A percentile compares a stretch with the other conserved stretches of the same genome.
Evolutionary conservation across 2,888 invertebrate species (phyloP).

Genomic region (Rhagonycha fulva): DNA sequence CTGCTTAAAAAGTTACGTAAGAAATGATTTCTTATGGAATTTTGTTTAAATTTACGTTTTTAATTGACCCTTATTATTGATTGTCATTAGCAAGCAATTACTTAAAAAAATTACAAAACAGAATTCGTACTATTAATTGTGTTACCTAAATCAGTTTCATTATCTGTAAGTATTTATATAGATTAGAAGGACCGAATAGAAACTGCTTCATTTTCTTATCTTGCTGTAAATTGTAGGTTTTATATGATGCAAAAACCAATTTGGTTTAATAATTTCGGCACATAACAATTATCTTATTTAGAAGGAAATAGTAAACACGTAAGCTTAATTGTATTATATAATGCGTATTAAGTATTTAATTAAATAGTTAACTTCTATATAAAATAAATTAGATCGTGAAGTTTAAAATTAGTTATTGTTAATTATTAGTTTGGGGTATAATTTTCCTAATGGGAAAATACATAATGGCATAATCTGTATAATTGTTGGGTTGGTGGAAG

Average conservation of each 20-base stretch:
- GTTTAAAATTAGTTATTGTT: not conserved
- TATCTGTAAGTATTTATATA: not conserved
- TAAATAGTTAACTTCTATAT: not conserved
- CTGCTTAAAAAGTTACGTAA: not conserved
- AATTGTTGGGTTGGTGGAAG: not conserved
- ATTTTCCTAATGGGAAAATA: not conserved
- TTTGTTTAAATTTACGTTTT: not conserved
- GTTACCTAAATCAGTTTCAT: not conserved
- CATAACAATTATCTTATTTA: not conserved
- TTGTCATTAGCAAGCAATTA: not conserved
- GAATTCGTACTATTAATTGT: not conserved
- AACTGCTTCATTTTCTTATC: not conserved
- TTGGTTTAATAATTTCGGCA: not conserved
- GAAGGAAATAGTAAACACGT: not conserved
- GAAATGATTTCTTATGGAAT: not conserved
- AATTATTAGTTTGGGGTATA: not conserved
- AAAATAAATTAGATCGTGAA: not conserved
- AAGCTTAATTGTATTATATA: not conserved
- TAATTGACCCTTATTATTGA: not conserved
- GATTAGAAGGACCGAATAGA: not conserved
- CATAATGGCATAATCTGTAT: not conserved
- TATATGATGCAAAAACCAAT: not conserved
- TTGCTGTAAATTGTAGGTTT: not conserved
- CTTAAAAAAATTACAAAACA: not conserved
- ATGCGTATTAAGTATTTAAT: not conserved